Conservation (phyloP, 2,888 invertebrate species). For the Thera obeliscata region DNA sequence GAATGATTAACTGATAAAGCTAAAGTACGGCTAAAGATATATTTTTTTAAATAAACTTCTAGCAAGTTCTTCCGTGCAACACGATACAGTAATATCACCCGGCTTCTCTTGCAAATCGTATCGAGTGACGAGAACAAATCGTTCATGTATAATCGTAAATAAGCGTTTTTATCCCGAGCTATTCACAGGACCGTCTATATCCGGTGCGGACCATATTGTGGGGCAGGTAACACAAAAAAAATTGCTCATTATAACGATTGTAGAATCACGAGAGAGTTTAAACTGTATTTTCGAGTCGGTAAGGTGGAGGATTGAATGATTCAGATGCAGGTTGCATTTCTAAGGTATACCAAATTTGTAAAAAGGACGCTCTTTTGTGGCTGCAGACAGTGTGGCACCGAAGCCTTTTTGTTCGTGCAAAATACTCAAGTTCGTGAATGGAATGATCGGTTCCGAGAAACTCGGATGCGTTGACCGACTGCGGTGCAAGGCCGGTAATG, state of each 20-base stretch:
- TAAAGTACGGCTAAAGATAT: background rate
- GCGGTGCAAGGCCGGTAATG: constrained; percentile 39
- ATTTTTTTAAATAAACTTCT: background rate
- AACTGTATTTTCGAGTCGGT: constrained; percentile 47
- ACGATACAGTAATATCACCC: constrained; percentile 73
- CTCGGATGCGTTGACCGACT: constrained; percentile 50
- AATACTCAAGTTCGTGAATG: constrained; percentile 64
- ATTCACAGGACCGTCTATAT: constrained; percentile 73
- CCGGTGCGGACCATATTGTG: constrained; percentile 78
- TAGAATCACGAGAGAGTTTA: constrained; percentile 47
- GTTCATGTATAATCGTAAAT: constrained; percentile 82
- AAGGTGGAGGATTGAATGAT: constrained; percentile 56
- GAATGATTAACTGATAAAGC: background rate
- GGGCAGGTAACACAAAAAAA: constrained; percentile 65
- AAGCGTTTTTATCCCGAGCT: constrained; percentile 68
- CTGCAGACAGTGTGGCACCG: constrained; percentile 81
- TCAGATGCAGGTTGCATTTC: constrained; percentile 64
- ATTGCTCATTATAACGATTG: constrained; percentile 64
- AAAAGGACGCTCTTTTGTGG: constrained; percentile 75
- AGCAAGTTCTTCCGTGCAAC: constrained; percentile 64
- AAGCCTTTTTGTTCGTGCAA: constrained; percentile 73
- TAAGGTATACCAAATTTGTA: constrained; percentile 72
- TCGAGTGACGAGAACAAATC: constrained; percentile 78
- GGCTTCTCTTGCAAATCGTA: constrained; percentile 65
- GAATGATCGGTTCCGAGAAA: constrained; percentile 68